A percentile compares a stretch with the other conserved stretches of the same genome.
phyloP scores from a whole-genome alignment of 2,888 invertebrate species.

The Cataglyphis rosenhaueri region DNA sequence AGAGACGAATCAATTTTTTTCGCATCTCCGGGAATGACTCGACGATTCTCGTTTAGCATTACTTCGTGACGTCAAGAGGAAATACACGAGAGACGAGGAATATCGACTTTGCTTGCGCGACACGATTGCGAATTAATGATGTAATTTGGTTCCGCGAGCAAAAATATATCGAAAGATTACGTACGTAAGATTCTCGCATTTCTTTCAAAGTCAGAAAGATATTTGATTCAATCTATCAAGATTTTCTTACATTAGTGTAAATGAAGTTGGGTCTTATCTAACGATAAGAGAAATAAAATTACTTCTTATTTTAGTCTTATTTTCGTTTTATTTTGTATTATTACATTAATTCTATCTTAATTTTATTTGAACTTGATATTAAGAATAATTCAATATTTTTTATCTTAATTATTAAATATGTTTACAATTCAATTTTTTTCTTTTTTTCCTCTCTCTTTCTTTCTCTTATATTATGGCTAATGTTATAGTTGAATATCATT shows the following conservation, averaged over 20 bases:
- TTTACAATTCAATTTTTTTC: no score
- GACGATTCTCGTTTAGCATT: slow-evolving; percentile 9
- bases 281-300: neutral
- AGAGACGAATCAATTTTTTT: slow-evolving; percentile 35
- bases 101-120: slow-evolving; percentile 7
- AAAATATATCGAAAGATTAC: slow-evolving; percentile 1
- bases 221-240: neutral
- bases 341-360: neutral
- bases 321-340: neutral
- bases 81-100: neutral
- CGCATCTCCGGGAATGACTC: slow-evolving; percentile 9
- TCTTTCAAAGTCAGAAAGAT: neutral
- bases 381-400: neutral
- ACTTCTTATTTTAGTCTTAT: neutral
- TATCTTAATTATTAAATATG: neutral
- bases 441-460: neutral
- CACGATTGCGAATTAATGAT: slow-evolving; percentile 20
- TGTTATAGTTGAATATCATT: neutral
- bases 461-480: neutral
- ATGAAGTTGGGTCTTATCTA: neutral
- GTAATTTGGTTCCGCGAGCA: neutral
- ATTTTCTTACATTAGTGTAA: neutral
- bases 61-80: slow-evolving; percentile 11
- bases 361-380: neutral
- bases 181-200: neutral